Evolutionary conservation across 2,113 vertebrate genomes (phyloP), one percentile per base, ranked within the genome.

Genomic region (Malaclemys terrapin): DNA sequence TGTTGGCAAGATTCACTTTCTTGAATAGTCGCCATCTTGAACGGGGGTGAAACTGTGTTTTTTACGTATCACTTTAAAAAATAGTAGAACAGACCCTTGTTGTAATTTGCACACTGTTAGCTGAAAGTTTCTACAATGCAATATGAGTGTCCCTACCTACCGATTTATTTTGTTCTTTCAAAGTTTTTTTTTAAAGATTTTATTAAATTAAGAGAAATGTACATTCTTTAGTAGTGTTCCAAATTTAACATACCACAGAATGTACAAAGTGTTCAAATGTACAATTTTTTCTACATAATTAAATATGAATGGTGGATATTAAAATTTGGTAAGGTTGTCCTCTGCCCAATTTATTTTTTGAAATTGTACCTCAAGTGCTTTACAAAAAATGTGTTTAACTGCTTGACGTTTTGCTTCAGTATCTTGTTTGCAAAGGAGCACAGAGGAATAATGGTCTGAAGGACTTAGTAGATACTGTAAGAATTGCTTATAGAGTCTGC

Each of bases 141-240:
- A n/a, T 54, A 89, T 90, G 0, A 13, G 87, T 53, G 53, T 20
- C 0, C 0, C 65, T 57, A 12, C 22, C 76, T 17, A 62, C 10
- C 8, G 17, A 93, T 82, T 4, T 52, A 78, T 72, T 5, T 76
- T 87, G 79, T 3, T 89, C 3, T 80, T 54, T 45, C 56, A 2
- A 90, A n/a, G 2, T 84, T 95, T 38, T 84, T 92, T 92, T 27
- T 50, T 90, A 20, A 85, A 78, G 78, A 17, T 0, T 4, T 1
- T 29, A 4, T 75, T 17, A 2, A 59, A 27, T 16, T 47, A 45
- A 27, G 42, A 78, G 11, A 78, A 78, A 45, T 78, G 29, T 29
- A 29, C 75, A 78, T 25, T 29, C 22, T 47, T 47, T 47, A 27
- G 42, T 78, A 47, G 42, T 45, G 12, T 78, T 78, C n/a, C n/a